These are phyloP conservation scores for Drosophila leontia DNA, from an alignment of 1,140 invertebrate genomes.

Conservation along the genomic window DNA sequence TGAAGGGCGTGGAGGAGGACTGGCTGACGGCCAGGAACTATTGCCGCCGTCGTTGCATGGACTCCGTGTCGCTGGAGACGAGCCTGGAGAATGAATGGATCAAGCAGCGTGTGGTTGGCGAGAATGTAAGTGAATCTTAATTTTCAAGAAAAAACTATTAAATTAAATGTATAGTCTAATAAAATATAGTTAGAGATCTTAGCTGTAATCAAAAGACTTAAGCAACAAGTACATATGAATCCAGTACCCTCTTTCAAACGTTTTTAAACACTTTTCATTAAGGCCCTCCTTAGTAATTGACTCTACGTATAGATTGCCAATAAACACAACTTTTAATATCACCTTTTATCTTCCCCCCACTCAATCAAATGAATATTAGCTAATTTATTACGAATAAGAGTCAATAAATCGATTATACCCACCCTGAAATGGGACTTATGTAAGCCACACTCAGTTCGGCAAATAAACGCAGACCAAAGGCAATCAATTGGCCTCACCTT, in stretches of 20 bases:
- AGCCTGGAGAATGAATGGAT: slow-evolving; percentile 93
- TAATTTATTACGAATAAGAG: neutral
- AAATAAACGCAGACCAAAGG: neutral
- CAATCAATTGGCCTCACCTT: slow-evolving; percentile 19
- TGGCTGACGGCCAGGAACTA: slow-evolving; percentile 93
- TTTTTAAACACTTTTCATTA: too few relatives aligned
- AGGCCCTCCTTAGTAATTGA: neutral
- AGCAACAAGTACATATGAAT: slow-evolving; percentile 1
- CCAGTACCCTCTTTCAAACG: neutral
- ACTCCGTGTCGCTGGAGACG: slow-evolving; percentile 92
- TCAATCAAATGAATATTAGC: slow-evolving; percentile 3
- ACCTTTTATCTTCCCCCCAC: neutral
- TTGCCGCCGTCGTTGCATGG: slow-evolving; percentile 94
- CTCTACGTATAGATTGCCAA: neutral
- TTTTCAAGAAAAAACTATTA: neutral
- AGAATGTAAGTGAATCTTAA: slow-evolving; percentile 87
- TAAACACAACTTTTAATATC: neutral
- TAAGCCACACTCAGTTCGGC: slow-evolving; percentile 3
- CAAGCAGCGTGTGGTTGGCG: slow-evolving; percentile 90
- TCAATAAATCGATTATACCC: slow-evolving; percentile 16
- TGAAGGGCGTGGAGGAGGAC: slow-evolving; percentile 90
- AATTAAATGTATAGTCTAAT: neutral
- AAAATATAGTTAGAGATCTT: too few relatives aligned
- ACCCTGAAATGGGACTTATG: slow-evolving; percentile 11
- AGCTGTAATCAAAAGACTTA: slow-evolving; percentile 43